phyloP scores from a whole-genome alignment of 2,113 vertebrate species.

The Hylia prasina region DNA sequence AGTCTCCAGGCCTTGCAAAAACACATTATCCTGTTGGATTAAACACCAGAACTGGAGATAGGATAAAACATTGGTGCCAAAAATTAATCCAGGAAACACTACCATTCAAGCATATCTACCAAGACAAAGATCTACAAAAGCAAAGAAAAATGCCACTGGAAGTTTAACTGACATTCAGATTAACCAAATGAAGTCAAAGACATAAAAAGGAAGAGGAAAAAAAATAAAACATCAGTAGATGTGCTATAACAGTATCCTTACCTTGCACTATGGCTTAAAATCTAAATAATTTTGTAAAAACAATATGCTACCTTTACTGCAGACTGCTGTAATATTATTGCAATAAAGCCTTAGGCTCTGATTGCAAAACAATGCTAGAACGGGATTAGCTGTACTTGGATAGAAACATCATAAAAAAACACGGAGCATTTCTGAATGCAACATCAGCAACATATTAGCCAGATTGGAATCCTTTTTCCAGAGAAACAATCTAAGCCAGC shows the following conservation, averaged over 20 bases:
- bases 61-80: constrained; percentile 7
- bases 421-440: not conserved
- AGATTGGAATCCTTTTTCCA: not conserved
- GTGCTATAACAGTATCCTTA: not conserved
- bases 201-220: not conserved
- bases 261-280: not conserved
- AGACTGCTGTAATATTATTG: not conserved
- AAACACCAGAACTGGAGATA: not conserved
- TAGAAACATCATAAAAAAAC: not conserved
- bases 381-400: not conserved
- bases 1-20: not conserved
- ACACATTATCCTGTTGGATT: not conserved
- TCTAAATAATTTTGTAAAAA: not conserved
- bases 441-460: not conserved
- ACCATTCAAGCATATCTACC: not conserved
- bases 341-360: not conserved
- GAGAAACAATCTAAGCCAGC: not conserved
- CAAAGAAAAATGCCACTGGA: not conserved
- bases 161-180: not conserved
- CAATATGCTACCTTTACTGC: not conserved
- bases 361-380: not conserved
- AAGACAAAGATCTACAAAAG: not conserved
- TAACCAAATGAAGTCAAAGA: not conserved
- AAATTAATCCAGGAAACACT: constrained; percentile 41
- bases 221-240: not conserved